Conservation (phyloP, 2,113 vertebrate genomes). For the Syrmaticus mikado region DNA sequence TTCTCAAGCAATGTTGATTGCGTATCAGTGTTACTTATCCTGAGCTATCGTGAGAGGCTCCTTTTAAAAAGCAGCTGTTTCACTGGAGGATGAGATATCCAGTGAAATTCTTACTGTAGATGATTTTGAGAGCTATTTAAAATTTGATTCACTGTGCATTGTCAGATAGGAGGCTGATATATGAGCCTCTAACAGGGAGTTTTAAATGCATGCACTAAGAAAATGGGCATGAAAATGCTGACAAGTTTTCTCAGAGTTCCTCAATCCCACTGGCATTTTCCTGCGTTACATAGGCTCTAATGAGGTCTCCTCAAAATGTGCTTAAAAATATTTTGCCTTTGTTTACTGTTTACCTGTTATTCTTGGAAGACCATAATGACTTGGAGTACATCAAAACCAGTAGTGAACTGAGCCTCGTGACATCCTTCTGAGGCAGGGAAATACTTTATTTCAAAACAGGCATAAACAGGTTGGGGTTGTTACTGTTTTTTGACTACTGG, state of each 20-base stretch:
- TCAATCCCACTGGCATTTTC: neutral
- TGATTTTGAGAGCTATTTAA: neutral
- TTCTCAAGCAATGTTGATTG: neutral
- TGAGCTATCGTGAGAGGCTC: constrained; percentile 21
- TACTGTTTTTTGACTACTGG: neutral
- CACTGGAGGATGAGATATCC: neutral
- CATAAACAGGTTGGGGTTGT: neutral
- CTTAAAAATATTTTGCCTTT: neutral
- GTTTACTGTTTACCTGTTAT: neutral
- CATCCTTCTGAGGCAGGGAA: neutral
- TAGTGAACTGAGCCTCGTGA: neutral
- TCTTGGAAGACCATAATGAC: neutral
- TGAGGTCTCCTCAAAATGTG: neutral
- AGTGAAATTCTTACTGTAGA: neutral
- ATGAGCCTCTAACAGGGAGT: neutral
- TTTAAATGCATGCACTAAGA: neutral
- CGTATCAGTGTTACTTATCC: neutral
- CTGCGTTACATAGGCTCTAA: neutral
- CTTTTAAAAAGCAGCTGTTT: constrained; percentile 39
- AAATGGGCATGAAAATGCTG: neutral
- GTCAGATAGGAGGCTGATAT: neutral
- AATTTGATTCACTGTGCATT: neutral
- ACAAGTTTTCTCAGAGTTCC: neutral
- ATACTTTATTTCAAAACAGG: neutral
- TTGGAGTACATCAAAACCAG: neutral